phyloP scores from a whole-genome alignment of 2,888 invertebrate genomes.

The Dryococelus australis region DNA sequence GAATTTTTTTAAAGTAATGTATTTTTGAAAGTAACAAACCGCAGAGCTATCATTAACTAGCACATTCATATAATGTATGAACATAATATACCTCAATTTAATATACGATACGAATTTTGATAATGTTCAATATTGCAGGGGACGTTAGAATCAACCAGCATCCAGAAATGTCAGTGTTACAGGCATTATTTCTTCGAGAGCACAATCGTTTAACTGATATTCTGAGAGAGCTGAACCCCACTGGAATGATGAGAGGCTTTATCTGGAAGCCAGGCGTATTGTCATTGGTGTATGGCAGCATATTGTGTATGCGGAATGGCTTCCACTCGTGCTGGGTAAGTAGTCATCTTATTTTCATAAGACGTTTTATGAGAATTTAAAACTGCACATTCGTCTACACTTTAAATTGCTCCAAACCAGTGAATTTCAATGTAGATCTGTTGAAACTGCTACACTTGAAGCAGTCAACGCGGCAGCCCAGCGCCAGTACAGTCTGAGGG shows the following conservation, averaged over 20 bases:
- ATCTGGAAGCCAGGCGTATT: constrained; percentile 64
- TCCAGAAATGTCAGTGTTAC: constrained; percentile 63
- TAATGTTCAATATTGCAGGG: constrained; percentile 55
- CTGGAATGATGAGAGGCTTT: constrained; percentile 66
- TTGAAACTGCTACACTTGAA: too few relatives aligned
- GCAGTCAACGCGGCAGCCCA: too few relatives aligned
- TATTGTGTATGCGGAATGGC: constrained; percentile 67
- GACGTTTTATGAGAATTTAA: neutral
- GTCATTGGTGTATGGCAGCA: constrained; percentile 67
- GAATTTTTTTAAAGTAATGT: too few relatives aligned
- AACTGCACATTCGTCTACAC: too few relatives aligned
- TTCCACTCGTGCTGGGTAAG: constrained; percentile 63
- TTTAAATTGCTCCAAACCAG: too few relatives aligned
- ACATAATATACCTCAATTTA: too few relatives aligned
- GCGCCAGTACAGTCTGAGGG: too few relatives aligned
- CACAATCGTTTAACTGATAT: constrained; percentile 65
- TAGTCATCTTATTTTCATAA: neutral
- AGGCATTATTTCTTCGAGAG: constrained; percentile 64
- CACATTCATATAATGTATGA: too few relatives aligned
- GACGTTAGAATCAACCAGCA: constrained; percentile 65
- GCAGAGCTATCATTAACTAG: too few relatives aligned
- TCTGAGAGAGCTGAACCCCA: constrained; percentile 62
- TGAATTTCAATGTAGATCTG: too few relatives aligned
- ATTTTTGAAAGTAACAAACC: too few relatives aligned
- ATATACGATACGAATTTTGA: too few relatives aligned